These are phyloP conservation scores for Blera fallax DNA, from an alignment of 2,888 invertebrate genomes.

Conservation along the genomic window DNA sequence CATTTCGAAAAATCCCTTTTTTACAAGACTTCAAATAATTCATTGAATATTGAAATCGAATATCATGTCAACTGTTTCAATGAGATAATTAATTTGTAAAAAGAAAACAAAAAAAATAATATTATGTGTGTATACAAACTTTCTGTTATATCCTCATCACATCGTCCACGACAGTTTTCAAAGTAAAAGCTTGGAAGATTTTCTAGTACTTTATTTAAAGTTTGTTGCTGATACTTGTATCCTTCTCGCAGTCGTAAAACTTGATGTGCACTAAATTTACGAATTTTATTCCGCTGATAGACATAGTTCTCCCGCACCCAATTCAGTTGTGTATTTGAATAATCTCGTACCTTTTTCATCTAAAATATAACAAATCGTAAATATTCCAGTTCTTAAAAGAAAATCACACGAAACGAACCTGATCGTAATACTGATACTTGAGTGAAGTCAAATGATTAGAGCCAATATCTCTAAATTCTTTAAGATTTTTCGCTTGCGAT, in stretches of 20 bases:
- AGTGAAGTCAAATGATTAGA: conserved; percentile 92
- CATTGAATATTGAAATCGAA: too few species aligned
- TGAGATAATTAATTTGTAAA: too few species aligned
- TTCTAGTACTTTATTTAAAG: conserved; percentile 95
- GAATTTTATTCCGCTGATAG: conserved; percentile 95
- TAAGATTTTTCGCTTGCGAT: conserved; percentile 91
- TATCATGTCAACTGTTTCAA: too few species aligned
- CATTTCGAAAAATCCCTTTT: too few species aligned
- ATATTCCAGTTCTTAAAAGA: background rate
- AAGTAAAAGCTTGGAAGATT: conserved; percentile 95
- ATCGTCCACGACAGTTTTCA: conserved; percentile 95
- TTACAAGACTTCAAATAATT: too few species aligned
- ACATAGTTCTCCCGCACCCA: conserved; percentile 98
- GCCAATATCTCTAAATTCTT: conserved; percentile 95
- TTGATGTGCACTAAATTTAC: conserved; percentile 97
- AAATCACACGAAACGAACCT: conserved; percentile 84
- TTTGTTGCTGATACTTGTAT: conserved; percentile 97
- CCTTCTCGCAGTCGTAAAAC: conserved; percentile 93
- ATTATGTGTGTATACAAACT: conserved; percentile 75
- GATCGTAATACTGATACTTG: conserved; percentile 95
- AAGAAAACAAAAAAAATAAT: background rate
- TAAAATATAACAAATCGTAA: conserved; percentile 80
- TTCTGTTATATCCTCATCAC: conserved; percentile 83
- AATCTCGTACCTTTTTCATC: conserved; percentile 95
- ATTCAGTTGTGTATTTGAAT: conserved; percentile 94